Evolutionary conservation across 2,797 vertebrate species (phyloP).

Genomic region (Cuculus canorus): DNA sequence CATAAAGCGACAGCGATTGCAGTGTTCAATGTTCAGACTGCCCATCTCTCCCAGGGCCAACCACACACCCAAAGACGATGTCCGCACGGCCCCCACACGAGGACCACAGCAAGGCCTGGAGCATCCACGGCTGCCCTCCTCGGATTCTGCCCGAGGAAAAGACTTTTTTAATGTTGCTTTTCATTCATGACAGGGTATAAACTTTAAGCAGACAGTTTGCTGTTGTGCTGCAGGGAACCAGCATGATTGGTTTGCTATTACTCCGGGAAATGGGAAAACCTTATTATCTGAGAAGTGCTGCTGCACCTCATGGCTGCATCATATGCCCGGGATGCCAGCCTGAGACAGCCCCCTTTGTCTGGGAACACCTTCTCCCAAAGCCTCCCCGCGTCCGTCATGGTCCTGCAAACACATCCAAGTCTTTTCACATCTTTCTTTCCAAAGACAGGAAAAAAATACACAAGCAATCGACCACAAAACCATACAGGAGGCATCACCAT

Average conservation of each 20-base stretch:
- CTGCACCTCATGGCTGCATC: background rate
- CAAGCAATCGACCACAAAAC: background rate
- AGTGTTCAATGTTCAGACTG: background rate
- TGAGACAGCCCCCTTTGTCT: background rate
- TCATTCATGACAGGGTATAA: background rate
- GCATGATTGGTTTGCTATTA: background rate
- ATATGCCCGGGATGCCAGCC: background rate
- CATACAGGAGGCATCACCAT: background rate
- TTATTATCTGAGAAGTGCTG: background rate
- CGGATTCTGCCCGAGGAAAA: background rate
- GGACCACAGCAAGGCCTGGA: background rate
- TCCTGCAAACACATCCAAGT: background rate
- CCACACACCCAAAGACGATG: background rate
- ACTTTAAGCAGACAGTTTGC: background rate
- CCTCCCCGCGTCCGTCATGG: background rate
- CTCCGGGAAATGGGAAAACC: background rate
- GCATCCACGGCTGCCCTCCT: background rate
- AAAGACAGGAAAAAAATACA: background rate
- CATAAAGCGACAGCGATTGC: background rate
- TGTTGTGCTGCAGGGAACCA: background rate
- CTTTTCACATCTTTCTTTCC: background rate
- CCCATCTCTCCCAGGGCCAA: background rate
- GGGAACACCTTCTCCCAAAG: background rate
- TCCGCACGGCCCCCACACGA: fast-evolving
- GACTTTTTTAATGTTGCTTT: background rate